Percentiles rank a stretch among this genome's conserved stretches.
Evolutionary conservation across 2,888 invertebrate genomes (phyloP).

Genomic region (Coenonympha glycerion): DNA sequence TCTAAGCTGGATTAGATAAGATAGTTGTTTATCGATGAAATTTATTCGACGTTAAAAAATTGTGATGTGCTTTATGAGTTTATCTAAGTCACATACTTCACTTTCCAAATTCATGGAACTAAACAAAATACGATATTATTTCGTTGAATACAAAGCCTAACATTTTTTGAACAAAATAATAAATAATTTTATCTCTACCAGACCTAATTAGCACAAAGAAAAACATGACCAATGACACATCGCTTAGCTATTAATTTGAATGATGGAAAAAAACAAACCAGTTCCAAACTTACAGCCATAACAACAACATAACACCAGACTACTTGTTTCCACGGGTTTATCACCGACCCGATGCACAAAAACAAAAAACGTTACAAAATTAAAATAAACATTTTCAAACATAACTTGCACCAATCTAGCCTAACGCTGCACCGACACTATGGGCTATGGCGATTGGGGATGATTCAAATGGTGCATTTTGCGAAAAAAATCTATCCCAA

Average conservation of each 20-base stretch:
- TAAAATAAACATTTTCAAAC: constrained; percentile 1
- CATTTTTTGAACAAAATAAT: not conserved
- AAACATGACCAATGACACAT: not conserved
- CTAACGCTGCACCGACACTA: constrained; percentile 45
- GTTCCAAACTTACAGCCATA: constrained; percentile 17
- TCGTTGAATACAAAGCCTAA: too few relatives aligned
- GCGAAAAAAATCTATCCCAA: constrained; percentile 71
- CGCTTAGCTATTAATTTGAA: not conserved
- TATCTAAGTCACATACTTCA: too few relatives aligned
- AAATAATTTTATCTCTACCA: too few relatives aligned
- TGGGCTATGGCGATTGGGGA: constrained; percentile 36
- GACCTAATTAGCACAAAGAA: not conserved
- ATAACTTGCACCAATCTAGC: constrained; percentile 10
- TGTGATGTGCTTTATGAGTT: not conserved
- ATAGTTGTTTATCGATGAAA: not conserved
- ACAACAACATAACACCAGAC: constrained; percentile 14
- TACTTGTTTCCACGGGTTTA: constrained; percentile 6
- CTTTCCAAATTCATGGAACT: too few relatives aligned
- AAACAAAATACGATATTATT: too few relatives aligned
- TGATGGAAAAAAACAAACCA: constrained; percentile 2
- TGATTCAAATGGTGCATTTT: constrained; percentile 62
- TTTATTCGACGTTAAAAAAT: not conserved
- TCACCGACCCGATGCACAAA: constrained; percentile 25
- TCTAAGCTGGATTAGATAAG: not conserved
- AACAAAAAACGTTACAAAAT: constrained; percentile 21